Evolutionary conservation across 2,888 invertebrate genomes (phyloP).

Genomic region (Drosophila mettleri): DNA sequence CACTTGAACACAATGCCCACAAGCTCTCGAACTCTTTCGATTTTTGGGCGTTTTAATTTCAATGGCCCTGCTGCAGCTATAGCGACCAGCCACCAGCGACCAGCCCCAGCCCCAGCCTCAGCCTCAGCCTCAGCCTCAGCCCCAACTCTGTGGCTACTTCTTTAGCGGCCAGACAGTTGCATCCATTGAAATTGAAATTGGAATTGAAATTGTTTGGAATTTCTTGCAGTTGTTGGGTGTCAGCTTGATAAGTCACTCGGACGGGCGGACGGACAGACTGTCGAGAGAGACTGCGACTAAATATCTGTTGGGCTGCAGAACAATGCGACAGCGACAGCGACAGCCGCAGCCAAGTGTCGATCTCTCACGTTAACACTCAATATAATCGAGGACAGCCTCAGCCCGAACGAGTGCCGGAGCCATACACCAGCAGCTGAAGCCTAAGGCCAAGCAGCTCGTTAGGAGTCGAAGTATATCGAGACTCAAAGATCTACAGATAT

Average conservation of each 20-base stretch:
- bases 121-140: not conserved
- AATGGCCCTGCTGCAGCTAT: constrained; percentile 5
- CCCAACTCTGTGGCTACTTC: not conserved
- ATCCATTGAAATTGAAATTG: constrained; percentile 65
- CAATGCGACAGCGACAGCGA: constrained; percentile 65
- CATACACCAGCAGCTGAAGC: not conserved
- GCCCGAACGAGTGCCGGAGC: not conserved
- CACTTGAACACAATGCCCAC: constrained; percentile 28
- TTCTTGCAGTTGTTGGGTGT: constrained; percentile 84
- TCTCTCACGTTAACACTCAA: constrained; percentile 56
- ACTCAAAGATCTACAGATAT: not conserved
- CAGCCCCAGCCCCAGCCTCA: not conserved
- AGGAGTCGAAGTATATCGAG: not conserved
- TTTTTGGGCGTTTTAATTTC: constrained; percentile 64
- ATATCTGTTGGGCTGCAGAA: constrained; percentile 47
- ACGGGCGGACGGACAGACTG: constrained; percentile 12
- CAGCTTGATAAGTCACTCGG: constrained; percentile 82
- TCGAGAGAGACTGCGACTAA: constrained; percentile 16
- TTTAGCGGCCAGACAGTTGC: constrained; percentile 24
- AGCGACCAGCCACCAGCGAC: not conserved
- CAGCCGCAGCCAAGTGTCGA: constrained; percentile 27
- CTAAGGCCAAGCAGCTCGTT: not conserved
- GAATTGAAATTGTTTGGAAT: constrained; percentile 81
- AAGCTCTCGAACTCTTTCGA: constrained; percentile 40
- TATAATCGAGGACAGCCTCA: constrained; percentile 8